A percentile compares a stretch with the other conserved stretches of the same genome.
Evolutionary conservation across 2,797 vertebrate genomes (phyloP).

Genomic region (Miichthys miiuy): DNA sequence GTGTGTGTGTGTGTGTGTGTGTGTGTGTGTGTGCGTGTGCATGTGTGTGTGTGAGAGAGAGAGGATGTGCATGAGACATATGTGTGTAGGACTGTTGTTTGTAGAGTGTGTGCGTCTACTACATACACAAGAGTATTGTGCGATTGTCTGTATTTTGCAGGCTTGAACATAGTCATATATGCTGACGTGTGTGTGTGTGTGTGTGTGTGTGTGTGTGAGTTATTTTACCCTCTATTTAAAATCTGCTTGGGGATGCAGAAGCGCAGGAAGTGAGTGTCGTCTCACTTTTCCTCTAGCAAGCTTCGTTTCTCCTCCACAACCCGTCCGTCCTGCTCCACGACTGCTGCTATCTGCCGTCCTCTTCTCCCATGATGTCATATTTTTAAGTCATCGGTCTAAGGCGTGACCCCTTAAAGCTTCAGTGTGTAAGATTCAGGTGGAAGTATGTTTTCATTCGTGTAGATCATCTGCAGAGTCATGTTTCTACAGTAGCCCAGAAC

Average conservation of each 20-base stretch:
- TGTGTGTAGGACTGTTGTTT: slow-evolving; percentile 24
- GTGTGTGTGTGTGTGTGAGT: slow-evolving; percentile 13
- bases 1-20: slow-evolving; percentile 51
- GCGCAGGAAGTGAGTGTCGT: slow-evolving; percentile 57
- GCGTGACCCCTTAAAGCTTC: background rate
- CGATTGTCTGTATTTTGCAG: slow-evolving; percentile 26
- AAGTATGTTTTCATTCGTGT: too few species aligned
- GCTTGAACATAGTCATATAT: slow-evolving; percentile 31
- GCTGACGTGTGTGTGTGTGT: slow-evolving; percentile 34
- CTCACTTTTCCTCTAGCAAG: slow-evolving; percentile 49
- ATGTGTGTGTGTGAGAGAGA: background rate
- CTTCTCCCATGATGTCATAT: slow-evolving; percentile 41
- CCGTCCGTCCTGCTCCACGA: slow-evolving; percentile 20
- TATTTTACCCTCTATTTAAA: slow-evolving; percentile 69
- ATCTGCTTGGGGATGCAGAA: slow-evolving; percentile 68
- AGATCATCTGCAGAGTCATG: too few species aligned
- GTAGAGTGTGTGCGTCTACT: background rate
- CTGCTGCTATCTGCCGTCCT: slow-evolving; percentile 9
- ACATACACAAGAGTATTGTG: slow-evolving; percentile 1
- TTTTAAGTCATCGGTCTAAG: background rate
- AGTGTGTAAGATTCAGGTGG: too few species aligned
- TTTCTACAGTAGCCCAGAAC: too few species aligned
- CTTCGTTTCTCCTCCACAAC: slow-evolving; percentile 25
- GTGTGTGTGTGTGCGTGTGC: slow-evolving; percentile 7
- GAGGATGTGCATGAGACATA: background rate